phyloP scores from a whole-genome alignment of 1,140 invertebrate species.

The Drosophila dunni region DNA sequence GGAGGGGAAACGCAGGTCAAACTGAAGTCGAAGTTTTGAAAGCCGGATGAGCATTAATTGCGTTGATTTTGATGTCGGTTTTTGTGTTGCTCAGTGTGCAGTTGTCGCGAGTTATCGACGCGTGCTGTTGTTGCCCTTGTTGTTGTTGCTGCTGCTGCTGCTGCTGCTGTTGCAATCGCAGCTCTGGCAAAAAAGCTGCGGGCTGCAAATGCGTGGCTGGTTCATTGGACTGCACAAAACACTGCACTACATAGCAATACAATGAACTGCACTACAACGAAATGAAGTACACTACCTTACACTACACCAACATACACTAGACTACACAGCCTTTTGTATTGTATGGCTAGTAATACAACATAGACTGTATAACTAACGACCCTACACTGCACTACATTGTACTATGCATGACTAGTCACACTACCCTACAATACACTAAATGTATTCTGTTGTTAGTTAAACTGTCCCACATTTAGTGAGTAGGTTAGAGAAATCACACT shows the following conservation, averaged over 20 bases:
- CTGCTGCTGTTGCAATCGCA: constrained; percentile 60
- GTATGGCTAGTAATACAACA: too few relatives aligned
- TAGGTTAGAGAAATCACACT: too few relatives aligned
- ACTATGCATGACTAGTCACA: too few relatives aligned
- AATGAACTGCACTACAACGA: not conserved
- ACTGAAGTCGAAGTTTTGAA: constrained; percentile 31
- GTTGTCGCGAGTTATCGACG: constrained; percentile 56
- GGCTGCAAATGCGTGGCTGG: constrained; percentile 65
- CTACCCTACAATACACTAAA: too few relatives aligned
- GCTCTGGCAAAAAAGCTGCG: constrained; percentile 68
- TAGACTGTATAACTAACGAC: too few relatives aligned
- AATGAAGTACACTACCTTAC: not conserved
- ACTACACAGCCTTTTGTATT: too few relatives aligned
- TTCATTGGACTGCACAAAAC: constrained; percentile 67
- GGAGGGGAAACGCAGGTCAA: too few relatives aligned
- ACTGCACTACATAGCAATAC: not conserved
- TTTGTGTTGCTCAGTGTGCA: constrained; percentile 48
- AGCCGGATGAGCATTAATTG: constrained; percentile 82
- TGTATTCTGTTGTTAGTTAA: too few relatives aligned
- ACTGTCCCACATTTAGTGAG: too few relatives aligned
- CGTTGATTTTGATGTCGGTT: constrained; percentile 75
- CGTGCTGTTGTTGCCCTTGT: constrained; percentile 50
- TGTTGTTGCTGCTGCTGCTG: constrained; percentile 56
- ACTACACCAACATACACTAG: not conserved
- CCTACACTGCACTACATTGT: too few relatives aligned